Percentiles rank a stretch among this genome's conserved stretches.
These are phyloP conservation scores for Dermochelys coriacea DNA, from an alignment of 2,797 vertebrate species.

Conservation along the genomic window DNA sequence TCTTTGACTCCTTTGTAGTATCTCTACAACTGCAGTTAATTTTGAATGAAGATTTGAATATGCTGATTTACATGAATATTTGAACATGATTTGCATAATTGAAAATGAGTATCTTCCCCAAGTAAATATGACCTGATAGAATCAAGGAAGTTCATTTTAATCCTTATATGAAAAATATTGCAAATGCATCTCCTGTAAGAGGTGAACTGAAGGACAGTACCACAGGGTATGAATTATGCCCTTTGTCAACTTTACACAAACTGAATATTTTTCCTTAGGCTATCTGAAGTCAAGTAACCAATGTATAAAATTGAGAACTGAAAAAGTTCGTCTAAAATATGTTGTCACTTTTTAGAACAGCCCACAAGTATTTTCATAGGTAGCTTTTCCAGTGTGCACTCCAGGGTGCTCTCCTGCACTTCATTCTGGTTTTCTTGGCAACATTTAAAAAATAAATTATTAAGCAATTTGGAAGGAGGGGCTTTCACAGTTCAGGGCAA, in stretches of 20 bases:
- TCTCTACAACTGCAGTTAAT: neutral
- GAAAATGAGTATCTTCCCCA: neutral
- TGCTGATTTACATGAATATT: neutral
- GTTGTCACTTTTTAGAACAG: neutral
- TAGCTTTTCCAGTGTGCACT: constrained; percentile 7
- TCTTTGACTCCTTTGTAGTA: neutral
- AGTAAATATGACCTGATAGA: neutral
- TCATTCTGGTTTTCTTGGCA: neutral
- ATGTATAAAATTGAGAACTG: neutral
- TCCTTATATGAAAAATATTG: neutral
- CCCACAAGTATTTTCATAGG: neutral
- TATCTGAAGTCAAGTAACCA: neutral
- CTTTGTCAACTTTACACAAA: neutral
- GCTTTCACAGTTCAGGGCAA: neutral
- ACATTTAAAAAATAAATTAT: neutral
- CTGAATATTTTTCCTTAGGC: neutral
- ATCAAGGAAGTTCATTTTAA: neutral
- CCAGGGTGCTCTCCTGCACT: neutral
- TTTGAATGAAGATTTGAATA: neutral
- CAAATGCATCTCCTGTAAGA: neutral
- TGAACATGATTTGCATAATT: neutral
- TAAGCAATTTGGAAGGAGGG: neutral
- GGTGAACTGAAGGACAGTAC: neutral
- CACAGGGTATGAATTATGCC: neutral
- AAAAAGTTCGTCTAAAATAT: neutral